Base-by-base conservation (phyloP, 2,888 invertebrate species). In the Synanthedon formicaeformis region DNA sequence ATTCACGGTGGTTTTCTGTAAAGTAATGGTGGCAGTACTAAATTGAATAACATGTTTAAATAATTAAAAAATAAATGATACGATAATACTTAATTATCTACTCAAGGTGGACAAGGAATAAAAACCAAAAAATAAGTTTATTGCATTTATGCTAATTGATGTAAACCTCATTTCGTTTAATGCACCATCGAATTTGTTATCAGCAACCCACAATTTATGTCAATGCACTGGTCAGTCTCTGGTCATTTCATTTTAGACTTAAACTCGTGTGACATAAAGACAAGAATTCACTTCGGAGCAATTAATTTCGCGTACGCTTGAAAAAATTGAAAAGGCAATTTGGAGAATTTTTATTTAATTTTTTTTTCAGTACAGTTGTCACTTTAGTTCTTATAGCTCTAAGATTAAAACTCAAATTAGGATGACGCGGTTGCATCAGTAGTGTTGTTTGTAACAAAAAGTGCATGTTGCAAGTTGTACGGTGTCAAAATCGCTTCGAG, bases 401-500 rank as follows among this genome's bases (percentile, higher is more conserved):
- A 3, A 2, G 2, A 34, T 34, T 34, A 34, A 34, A 34, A 10
- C 2, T 34, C 34, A 34, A 34, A 34, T 34, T 34, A 10, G 34
- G 10, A 34, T 34, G 34, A 8, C 27, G 34, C 34, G 8, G 34
- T 34, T 34, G 34, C 34, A 34, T 6, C 45, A n/a, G 45, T 14
- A 45, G 45, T 45, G 45, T 13, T 45, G 45, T 12, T 45, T 13
- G 45, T 45, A 45, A 12, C 13, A 45, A 45, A 45, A 45, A 45
- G 45, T 45, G 45, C 45, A 45, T 45, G 45, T 45, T 45, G 55
- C 56, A 55, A 54, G 53, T 57, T 56, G 56, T 50, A 54, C 51
- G 56, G 58, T 58, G 58, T 58, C 56, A 58, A 58, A 58, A 58
- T 55, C 50, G 57, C 58, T 49, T 51, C 49, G 41, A 52, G 57